Evolutionary conservation across 1,140 invertebrate species (phyloP), one percentile per base, ranked within the genome.

Genomic region (Scaptodrosophila lebanonensis): DNA sequence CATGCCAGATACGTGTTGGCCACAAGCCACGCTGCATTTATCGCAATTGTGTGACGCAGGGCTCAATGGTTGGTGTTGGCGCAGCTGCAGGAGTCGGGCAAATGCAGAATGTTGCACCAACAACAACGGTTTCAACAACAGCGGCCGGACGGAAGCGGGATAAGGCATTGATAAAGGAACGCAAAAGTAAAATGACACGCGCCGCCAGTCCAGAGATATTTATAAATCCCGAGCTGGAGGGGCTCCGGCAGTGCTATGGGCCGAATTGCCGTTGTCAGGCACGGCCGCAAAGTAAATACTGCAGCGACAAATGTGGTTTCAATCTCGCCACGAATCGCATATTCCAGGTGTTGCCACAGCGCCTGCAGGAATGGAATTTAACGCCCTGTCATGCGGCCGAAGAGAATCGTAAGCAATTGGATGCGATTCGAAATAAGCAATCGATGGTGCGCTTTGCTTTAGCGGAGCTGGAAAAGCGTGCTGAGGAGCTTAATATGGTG

Each of bases 321-420:
- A 93, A 94, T 83, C 88, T 99, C 1, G 97, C 98, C 0, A 95
- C 94, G 1, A 93, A 91, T 48, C 88, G 95, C 63, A 95, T 96
- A 67, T 95, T 94, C 72, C 93, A 95, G 87, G 92, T 95, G 3
- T 84, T 99, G 11, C 97, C 97, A 0, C 94, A 95, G 68, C 90
- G 97, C n/a, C 93, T 98, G 52, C 95, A 97, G 86, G 95, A 98
- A 77, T 98, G 97, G 96, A 93, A 94, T 25, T 89, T 95, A n/a
- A 94, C 93, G n/a, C 91, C 92, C 0, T 96, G 94, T 83, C 89
- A 92, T 22, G 95, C 97, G 0, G 97, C 98, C 83, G 93, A 95
- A 66, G 92, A 92, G 49, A 97, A 97, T 86, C 92, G 93, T 56
- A 92, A 93, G 64, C 90, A 93, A 32, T 85, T 98, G 20, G 96